Evolutionary conservation across 2,113 vertebrate genomes (phyloP).

Genomic region (Tenrec ecaudatus): DNA sequence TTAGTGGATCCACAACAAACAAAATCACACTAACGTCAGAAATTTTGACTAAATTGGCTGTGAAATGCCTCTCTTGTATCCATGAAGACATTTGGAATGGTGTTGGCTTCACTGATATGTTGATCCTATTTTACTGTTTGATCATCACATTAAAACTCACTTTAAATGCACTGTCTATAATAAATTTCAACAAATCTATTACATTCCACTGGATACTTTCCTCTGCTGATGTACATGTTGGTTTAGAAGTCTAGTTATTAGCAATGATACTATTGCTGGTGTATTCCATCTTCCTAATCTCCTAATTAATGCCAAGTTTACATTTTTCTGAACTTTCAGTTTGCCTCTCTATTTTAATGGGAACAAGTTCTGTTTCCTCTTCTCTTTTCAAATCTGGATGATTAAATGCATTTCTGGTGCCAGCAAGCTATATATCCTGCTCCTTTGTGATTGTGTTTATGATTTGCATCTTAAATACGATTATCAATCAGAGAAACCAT

Average conservation of each 20-base stretch:
- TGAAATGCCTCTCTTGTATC: constrained; percentile 9
- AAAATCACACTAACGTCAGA: constrained; percentile 54
- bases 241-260: constrained; percentile 39
- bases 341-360: not conserved
- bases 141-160: constrained; percentile 53
- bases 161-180: constrained; percentile 48
- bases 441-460: constrained; percentile 10
- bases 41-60: constrained; percentile 54
- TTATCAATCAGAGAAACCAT: not conserved
- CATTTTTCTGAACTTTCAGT: constrained; percentile 56
- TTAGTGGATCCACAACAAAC: constrained; percentile 37
- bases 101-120: constrained; percentile 2
- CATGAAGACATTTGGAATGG: constrained; percentile 42
- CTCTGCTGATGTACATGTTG: constrained; percentile 22
- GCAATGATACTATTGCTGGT: constrained; percentile 20
- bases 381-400: not conserved
- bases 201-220: constrained; percentile 38
- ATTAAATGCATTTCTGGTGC: constrained; percentile 38
- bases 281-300: not conserved
- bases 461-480: constrained; percentile 35
- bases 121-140: constrained; percentile 41
- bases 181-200: constrained; percentile 26
- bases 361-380: constrained; percentile 50
- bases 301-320: constrained; percentile 39
- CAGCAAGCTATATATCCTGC: not conserved